phyloP scores from a whole-genome alignment of 2,888 invertebrate species.

The Apodemia duryi region DNA sequence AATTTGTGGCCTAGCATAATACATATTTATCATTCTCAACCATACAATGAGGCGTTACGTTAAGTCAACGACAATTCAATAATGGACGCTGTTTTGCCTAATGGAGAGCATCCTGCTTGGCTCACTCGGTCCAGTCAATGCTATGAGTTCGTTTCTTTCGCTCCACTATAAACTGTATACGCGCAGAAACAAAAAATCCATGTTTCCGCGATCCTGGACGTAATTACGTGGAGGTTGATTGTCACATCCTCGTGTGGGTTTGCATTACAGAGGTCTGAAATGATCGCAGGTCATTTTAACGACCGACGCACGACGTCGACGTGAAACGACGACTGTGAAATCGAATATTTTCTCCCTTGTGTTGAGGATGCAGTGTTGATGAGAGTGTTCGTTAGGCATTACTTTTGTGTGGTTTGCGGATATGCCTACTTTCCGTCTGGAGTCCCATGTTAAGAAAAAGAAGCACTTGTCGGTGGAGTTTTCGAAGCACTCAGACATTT shows the following conservation, averaged over 20 bases:
- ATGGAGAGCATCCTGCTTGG: slow-evolving; percentile 69
- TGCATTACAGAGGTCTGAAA: slow-evolving; percentile 25
- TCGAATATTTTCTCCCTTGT: slow-evolving; percentile 42
- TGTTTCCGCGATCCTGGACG: slow-evolving; percentile 35
- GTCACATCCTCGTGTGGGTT: slow-evolving; percentile 57
- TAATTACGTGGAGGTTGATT: slow-evolving; percentile 37
- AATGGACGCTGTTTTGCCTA: slow-evolving; percentile 72
- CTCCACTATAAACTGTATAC: slow-evolving; percentile 37
- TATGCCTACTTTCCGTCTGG: slow-evolving; percentile 70
- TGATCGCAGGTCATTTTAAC: slow-evolving; percentile 28
- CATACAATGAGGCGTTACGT: slow-evolving; percentile 64
- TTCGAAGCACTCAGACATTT: slow-evolving; percentile 53
- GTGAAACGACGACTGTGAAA: slow-evolving; percentile 48
- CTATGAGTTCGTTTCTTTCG: slow-evolving; percentile 58
- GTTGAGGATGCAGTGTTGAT: slow-evolving; percentile 58
- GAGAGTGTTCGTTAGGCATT: slow-evolving; percentile 41
- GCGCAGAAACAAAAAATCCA: slow-evolving; percentile 35
- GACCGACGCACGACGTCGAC: slow-evolving; percentile 35
- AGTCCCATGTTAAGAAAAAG: slow-evolving; percentile 74
- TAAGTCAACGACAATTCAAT: slow-evolving; percentile 76
- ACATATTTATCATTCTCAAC: slow-evolving; percentile 48
- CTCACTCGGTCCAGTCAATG: slow-evolving; percentile 70
- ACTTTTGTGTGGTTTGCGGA: slow-evolving; percentile 52
- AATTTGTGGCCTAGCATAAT: neutral
- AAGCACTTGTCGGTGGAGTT: slow-evolving; percentile 58